Percentiles rank a stretch among this genome's conserved stretches.
phyloP scores from a whole-genome alignment of 53 echinoderm and acorn worm genomes.

The Apostichopus leukothele region DNA sequence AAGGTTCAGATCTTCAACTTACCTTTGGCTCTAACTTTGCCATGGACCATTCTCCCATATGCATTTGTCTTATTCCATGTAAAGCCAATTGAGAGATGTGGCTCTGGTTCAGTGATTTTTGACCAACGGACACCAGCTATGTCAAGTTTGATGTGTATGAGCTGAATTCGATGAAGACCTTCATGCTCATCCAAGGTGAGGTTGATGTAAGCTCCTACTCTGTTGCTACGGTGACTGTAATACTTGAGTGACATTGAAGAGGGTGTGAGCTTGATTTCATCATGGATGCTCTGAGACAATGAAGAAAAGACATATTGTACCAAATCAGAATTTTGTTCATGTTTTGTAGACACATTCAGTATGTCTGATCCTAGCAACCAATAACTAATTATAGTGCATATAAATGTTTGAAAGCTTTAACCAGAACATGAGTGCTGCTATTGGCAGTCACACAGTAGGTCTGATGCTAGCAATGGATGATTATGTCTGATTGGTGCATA shows the following conservation, averaged over 20 bases:
- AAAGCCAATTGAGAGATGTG: conserved; percentile 65
- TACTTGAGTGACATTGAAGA: conserved; percentile 80
- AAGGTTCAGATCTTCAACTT: not conserved
- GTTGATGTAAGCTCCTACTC: conserved; percentile 51
- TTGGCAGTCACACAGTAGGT: too few species aligned
- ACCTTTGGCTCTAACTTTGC: conserved; percentile 81
- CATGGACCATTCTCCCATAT: conserved; percentile 84
- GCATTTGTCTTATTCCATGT: conserved; percentile 80
- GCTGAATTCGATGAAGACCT: conserved; percentile 18
- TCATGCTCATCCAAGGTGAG: conserved; percentile 58
- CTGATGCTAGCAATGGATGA: too few species aligned
- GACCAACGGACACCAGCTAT: conserved; percentile 66
- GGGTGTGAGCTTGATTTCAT: conserved; percentile 68
- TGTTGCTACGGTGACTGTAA: conserved; percentile 68
- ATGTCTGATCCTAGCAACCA: too few species aligned
- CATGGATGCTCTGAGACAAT: conserved; percentile 70
- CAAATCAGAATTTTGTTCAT: too few species aligned
- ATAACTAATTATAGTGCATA: too few species aligned
- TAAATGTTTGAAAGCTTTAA: too few species aligned
- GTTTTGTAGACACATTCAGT: too few species aligned
- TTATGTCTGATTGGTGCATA: too few species aligned
- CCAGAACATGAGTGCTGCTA: too few species aligned
- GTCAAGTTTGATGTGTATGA: conserved; percentile 72
- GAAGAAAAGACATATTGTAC: too few species aligned
- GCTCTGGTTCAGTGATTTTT: conserved; percentile 63